phyloP scores from a whole-genome alignment of 2,797 vertebrate genomes.

The Micrastur ruficollis region DNA sequence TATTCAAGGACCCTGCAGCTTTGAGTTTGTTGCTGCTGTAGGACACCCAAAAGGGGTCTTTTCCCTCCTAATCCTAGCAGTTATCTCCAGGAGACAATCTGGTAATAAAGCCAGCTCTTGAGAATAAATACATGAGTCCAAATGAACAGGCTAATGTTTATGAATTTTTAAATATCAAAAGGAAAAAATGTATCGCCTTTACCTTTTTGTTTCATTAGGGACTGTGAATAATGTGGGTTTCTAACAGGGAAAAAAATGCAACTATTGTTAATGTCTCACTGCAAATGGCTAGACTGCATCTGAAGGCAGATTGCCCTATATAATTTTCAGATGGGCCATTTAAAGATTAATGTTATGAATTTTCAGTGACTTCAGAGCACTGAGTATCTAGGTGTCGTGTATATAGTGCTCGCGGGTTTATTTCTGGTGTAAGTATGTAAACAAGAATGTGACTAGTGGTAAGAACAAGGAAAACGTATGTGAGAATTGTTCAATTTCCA shows the following conservation, averaged over 20 bases:
- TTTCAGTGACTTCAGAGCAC: not conserved
- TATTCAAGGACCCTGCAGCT: not conserved
- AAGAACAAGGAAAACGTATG: not conserved
- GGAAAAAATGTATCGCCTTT: not conserved
- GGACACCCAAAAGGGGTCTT: not conserved
- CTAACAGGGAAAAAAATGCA: not conserved
- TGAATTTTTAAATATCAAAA: not conserved
- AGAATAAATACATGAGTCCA: not conserved
- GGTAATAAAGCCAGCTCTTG: not conserved
- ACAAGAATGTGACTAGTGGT: not conserved
- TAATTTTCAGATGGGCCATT: slow-evolving; percentile 16
- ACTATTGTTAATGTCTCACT: not conserved
- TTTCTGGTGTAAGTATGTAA: not conserved
- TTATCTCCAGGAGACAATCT: not conserved
- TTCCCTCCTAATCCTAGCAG: not conserved
- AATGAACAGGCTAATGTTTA: not conserved
- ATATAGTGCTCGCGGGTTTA: not conserved
- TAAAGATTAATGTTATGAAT: slow-evolving; percentile 46
- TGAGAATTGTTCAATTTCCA: not conserved
- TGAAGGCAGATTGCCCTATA: slow-evolving; percentile 28
- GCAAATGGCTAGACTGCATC: not conserved
- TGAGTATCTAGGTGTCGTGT: not conserved
- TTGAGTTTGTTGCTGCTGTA: not conserved
- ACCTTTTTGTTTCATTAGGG: not conserved
- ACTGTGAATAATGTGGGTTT: not conserved